These are phyloP conservation scores for Epizoanthus stellaris DNA, from an alignment of 92 coral and sea anemone genomes.

Conservation along the genomic window DNA sequence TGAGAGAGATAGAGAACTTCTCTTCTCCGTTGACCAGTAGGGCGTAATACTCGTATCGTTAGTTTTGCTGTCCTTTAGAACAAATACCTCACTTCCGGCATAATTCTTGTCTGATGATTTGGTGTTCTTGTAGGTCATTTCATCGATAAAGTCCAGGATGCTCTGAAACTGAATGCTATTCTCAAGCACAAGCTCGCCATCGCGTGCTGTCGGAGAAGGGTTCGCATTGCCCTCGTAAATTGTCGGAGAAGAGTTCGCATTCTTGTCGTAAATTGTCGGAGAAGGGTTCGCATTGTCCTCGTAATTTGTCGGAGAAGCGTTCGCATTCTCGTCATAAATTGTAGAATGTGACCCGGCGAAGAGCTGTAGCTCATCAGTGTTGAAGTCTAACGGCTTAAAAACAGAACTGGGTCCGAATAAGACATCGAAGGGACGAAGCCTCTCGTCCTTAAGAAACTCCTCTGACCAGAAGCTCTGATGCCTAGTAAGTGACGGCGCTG, in stretches of 20 bases:
- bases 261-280: not conserved
- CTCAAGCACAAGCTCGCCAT: constrained; percentile 32
- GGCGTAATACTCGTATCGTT: constrained; percentile 24
- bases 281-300: constrained; percentile 11
- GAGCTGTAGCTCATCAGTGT: constrained; percentile 81
- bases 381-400: constrained; percentile 78
- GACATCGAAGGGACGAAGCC: constrained; percentile 66
- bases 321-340: not conserved
- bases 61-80: constrained; percentile 2
- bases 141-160: constrained; percentile 83
- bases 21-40: constrained; percentile 60
- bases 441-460: constrained; percentile 54
- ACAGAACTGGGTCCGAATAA: constrained; percentile 75
- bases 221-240: not conserved
- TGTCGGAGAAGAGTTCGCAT: not conserved
- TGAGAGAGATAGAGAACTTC: constrained; percentile 21
- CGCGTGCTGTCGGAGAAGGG: not conserved
- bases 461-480: constrained; percentile 79
- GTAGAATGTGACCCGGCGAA: constrained; percentile 49
- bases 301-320: too few relatives aligned
- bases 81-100: not conserved
- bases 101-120: constrained; percentile 18
- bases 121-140: constrained; percentile 69
- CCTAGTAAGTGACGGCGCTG: constrained; percentile 45
- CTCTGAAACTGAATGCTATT: constrained; percentile 77